Base-by-base conservation (phyloP, 2,888 invertebrate genomes). In the Drosophila sordidula region DNA sequence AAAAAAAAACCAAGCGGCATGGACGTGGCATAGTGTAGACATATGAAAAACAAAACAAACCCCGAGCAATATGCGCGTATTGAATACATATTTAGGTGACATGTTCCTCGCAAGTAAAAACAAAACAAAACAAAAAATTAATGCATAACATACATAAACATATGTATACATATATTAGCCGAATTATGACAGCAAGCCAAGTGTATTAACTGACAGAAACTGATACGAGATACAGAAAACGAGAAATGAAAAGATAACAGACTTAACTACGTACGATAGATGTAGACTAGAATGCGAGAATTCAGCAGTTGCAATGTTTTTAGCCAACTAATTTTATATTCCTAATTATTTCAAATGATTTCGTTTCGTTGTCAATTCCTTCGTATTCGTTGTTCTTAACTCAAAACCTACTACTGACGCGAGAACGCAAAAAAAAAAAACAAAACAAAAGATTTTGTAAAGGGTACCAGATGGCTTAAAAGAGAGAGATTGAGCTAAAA, bases 31-130 rank as follows among this genome's bases (percentile, higher is more conserved):
- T 63, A 65, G 74, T 46, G 25, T 56, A 61, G 71, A 70, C 47
- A 63, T 61, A 42, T 26, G 38, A 65, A 18, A 58, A 51, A 59
- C 32, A 50, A 46, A 55, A 38, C 52, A 58, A 78, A 85, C 56
- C 56, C 75, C 70, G 76, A 85, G 70, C 83, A 87, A 89, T 84
- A 88, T 75, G 76, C 68, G 71, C 79, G 87, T 80, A 89, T 87
- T 86, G 84, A 79, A 89, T 81, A 89, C 79, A 87, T 84, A 78
- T 80, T 84, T 80, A 84, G 84, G 89, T 84, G 87, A 85, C 85
- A 85, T 86, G 88, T 89, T 86, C 83, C 84, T 85, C 89, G 70
- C 78, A 78, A 82, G 65, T 75, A 49, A 41, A 62, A 14, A n/a
- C n/a, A n/a, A n/a, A n/a, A n/a, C n/a, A 14, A 22, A 25, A 2